Conservation (phyloP, 1,140 invertebrate species). For the Agrilus planipennis region DNA sequence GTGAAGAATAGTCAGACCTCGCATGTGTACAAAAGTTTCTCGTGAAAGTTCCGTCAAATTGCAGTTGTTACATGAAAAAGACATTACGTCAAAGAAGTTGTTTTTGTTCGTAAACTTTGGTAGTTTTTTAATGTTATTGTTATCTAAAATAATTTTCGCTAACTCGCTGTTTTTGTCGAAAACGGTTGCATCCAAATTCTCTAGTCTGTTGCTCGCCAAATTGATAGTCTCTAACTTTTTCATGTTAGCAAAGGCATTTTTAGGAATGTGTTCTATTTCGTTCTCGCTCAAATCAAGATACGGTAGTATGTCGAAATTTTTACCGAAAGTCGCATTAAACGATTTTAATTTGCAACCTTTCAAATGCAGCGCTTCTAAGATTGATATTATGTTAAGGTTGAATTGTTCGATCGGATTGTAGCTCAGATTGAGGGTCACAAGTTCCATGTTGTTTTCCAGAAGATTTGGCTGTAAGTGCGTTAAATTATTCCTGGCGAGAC, state of each 20-base stretch:
- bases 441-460: slow-evolving; percentile 20
- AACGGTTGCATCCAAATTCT: slow-evolving; percentile 17
- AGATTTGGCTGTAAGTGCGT: slow-evolving; percentile 16
- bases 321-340: slow-evolving; percentile 17
- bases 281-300: slow-evolving; percentile 28
- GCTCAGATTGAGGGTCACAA: slow-evolving; percentile 21
- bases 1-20: slow-evolving; percentile 14
- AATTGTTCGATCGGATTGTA: slow-evolving; percentile 25
- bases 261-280: slow-evolving; percentile 16
- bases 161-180: slow-evolving; percentile 20
- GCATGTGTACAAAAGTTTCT: slow-evolving; percentile 21
- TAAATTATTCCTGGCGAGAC: slow-evolving; percentile 28
- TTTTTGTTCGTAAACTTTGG: slow-evolving; percentile 20
- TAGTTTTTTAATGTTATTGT: slow-evolving; percentile 22
- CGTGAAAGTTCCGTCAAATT: slow-evolving; percentile 11
- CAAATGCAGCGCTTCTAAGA: slow-evolving; percentile 24
- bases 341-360: slow-evolving; percentile 20
- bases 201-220: slow-evolving; percentile 26
- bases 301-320: slow-evolving; percentile 16
- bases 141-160: slow-evolving; percentile 22
- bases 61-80: slow-evolving; percentile 28
- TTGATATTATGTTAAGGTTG: slow-evolving; percentile 13
- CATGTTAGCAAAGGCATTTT: slow-evolving; percentile 19
- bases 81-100: slow-evolving; percentile 17
- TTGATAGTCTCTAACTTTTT: slow-evolving; percentile 20